Percentiles rank a stretch among this genome's conserved stretches.
Evolutionary conservation across 2,888 invertebrate species (phyloP).

Genomic region (Orchesellides sinensis): DNA sequence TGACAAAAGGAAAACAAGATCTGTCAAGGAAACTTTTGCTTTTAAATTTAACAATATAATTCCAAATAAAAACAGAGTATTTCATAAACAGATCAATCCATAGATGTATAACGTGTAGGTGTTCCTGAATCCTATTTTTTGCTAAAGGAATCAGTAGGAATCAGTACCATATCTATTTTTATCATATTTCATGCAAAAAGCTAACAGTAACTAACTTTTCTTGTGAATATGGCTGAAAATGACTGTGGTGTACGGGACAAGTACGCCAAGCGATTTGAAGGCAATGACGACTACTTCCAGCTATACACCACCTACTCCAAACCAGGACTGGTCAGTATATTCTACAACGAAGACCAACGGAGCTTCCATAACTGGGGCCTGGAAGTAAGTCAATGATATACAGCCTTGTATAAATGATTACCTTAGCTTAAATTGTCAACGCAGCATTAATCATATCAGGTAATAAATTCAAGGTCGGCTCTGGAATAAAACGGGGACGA

Average conservation of each 20-base stretch:
- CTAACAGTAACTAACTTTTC: too few relatives aligned
- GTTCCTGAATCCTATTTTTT: too few relatives aligned
- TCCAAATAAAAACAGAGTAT: too few relatives aligned
- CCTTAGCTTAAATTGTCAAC: not conserved
- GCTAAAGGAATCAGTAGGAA: too few relatives aligned
- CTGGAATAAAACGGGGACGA: conserved; percentile 31
- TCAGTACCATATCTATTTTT: too few relatives aligned
- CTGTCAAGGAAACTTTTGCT: too few relatives aligned
- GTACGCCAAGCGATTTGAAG: conserved; percentile 17
- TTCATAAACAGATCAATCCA: too few relatives aligned
- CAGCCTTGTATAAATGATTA: not conserved
- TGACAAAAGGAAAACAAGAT: too few relatives aligned
- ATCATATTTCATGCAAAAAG: too few relatives aligned
- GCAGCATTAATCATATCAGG: not conserved
- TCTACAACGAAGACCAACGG: conserved; percentile 46
- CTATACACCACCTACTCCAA: conserved; percentile 37
- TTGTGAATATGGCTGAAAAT: not conserved
- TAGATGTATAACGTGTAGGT: too few relatives aligned
- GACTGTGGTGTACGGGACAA: conserved; percentile 36
- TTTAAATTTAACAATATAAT: too few relatives aligned
- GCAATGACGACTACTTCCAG: not conserved
- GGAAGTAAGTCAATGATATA: conserved; percentile 15
- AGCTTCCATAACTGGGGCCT: conserved; percentile 57
- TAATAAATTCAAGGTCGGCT: conserved; percentile 28
- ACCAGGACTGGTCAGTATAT: conserved; percentile 45